Evolutionary conservation across 2,797 vertebrate genomes (phyloP).

Genomic region (Girardinus metallicus): DNA sequence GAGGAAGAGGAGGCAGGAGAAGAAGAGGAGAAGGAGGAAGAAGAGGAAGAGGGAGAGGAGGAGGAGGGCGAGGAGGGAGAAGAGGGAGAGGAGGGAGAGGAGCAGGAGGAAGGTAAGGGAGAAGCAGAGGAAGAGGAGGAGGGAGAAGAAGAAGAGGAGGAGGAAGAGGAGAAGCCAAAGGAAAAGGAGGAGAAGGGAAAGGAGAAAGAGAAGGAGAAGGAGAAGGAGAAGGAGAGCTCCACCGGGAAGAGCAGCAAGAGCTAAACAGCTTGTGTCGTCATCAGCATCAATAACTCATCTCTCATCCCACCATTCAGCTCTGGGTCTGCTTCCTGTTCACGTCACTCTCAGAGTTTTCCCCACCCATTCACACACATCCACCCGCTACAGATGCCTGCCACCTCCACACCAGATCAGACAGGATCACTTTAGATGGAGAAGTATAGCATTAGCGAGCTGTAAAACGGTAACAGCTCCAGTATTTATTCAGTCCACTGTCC

Average conservation of each 20-base stretch:
- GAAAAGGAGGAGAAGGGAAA: conserved; percentile 16
- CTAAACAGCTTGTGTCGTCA: conserved; percentile 61
- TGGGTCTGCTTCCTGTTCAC: conserved; percentile 51
- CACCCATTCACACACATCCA: conserved; percentile 29
- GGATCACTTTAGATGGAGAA: conserved; percentile 32
- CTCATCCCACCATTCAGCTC: conserved; percentile 45
- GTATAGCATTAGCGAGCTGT: conserved; percentile 24
- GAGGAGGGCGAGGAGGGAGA: conserved; percentile 42
- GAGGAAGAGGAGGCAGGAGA: conserved; percentile 56
- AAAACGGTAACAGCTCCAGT: conserved; percentile 3
- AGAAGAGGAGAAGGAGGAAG: conserved; percentile 46
- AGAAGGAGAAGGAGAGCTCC: conserved; percentile 69
- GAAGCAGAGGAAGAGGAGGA: conserved; percentile 40
- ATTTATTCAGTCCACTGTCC: conserved; percentile 15
- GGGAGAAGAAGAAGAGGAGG: conserved; percentile 16
- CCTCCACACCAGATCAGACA: conserved; percentile 26
- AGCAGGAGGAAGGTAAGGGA: conserved; percentile 35
- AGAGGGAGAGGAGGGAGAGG: conserved; percentile 39
- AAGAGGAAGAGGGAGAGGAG: conserved; percentile 34
- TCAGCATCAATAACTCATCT: conserved; percentile 37
- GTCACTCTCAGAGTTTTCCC: conserved; percentile 34
- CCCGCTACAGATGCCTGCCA: conserved; percentile 51
- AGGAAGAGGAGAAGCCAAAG: conserved; percentile 17
- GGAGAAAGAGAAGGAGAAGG: conserved; percentile 21
- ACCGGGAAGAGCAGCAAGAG: conserved; percentile 77